phyloP scores from a whole-genome alignment of 2,888 invertebrate genomes.

The Heliconius hortense region DNA sequence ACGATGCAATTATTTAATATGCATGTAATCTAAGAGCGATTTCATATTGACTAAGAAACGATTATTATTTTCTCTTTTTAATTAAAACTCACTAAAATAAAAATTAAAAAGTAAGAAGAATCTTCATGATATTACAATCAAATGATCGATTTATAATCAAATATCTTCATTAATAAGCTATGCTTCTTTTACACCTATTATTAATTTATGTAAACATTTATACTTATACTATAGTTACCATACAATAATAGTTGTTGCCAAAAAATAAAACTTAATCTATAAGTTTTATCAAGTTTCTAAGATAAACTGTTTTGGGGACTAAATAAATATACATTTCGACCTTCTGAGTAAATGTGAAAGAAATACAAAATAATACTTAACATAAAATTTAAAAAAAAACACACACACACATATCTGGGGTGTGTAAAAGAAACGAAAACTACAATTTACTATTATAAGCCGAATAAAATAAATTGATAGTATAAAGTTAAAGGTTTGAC shows the following conservation, averaged over 20 bases:
- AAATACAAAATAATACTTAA: neutral
- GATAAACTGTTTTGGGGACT: neutral
- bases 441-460: too few relatives aligned
- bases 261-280: neutral
- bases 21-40: neutral
- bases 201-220: neutral
- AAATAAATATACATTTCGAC: neutral
- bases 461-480: neutral
- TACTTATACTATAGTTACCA: neutral
- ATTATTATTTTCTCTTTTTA: neutral
- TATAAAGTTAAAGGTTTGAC: neutral
- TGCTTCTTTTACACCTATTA: neutral
- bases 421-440: too few relatives aligned
- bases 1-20: neutral
- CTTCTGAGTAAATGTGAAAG: neutral
- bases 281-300: neutral
- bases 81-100: too few relatives aligned
- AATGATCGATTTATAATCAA: neutral
- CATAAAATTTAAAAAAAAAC: too few relatives aligned
- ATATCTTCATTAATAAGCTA: neutral
- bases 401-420: too few relatives aligned
- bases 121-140: neutral
- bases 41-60: neutral
- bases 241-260: neutral
- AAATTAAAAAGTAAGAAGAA: neutral